Evolutionary conservation across 2,797 vertebrate species (phyloP).

Genomic region (Coccyzus lansbergi): DNA sequence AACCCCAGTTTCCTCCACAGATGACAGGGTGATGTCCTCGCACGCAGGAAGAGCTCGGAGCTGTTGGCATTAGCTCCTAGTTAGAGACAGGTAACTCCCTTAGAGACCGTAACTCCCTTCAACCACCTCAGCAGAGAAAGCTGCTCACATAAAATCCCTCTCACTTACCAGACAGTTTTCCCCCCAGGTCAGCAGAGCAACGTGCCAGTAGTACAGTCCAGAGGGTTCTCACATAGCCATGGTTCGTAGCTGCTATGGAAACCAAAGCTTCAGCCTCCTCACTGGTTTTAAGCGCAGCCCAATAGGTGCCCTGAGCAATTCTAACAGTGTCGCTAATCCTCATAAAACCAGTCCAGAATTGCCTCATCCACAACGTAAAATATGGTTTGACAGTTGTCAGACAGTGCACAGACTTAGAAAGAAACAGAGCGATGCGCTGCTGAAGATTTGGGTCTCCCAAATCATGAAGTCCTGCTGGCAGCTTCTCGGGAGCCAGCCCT

Average conservation of each 20-base stretch:
- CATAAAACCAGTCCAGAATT: neutral
- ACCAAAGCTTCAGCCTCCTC: neutral
- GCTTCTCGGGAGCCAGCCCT: neutral
- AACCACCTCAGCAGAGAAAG: neutral
- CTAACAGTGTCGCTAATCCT: neutral
- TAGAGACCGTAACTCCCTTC: neutral
- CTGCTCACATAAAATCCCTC: neutral
- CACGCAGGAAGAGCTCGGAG: neutral
- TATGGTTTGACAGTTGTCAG: neutral
- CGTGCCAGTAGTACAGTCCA: neutral
- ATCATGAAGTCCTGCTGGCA: neutral
- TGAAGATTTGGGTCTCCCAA: neutral
- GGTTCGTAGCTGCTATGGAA: neutral
- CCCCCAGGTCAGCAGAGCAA: neutral
- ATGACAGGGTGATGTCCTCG: neutral
- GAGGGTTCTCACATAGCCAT: neutral
- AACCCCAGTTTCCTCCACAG: neutral
- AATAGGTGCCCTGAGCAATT: neutral
- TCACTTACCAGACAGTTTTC: neutral
- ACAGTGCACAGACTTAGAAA: neutral
- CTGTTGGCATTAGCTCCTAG: neutral
- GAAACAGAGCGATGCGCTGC: neutral
- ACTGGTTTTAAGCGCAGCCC: neutral
- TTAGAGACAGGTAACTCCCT: neutral
- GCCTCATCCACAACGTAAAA: neutral